Conservation (phyloP, 2,113 vertebrate genomes). For the Silurus asotus region DNA sequence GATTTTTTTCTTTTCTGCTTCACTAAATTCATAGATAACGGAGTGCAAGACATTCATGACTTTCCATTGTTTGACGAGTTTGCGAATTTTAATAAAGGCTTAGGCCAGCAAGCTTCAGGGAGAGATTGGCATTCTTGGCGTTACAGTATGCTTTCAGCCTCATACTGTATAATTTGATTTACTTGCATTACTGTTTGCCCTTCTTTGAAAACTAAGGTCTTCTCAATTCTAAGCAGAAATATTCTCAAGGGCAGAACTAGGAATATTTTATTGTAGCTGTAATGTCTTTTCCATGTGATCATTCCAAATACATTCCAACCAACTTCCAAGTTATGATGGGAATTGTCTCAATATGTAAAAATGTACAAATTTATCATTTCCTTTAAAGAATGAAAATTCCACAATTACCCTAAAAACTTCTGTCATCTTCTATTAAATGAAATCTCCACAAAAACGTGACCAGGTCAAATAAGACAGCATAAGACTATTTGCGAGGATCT, state of each 20-base stretch:
- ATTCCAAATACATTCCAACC: neutral
- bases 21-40: neutral
- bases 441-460: neutral
- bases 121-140: neutral
- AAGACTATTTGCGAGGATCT: no score
- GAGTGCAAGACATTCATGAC: neutral
- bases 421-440: neutral
- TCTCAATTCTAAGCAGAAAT: neutral
- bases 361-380: neutral
- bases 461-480: neutral
- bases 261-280: no score
- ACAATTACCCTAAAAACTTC: neutral
- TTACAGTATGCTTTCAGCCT: neutral
- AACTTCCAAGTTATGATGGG: no score
- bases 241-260: neutral
- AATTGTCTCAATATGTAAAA: neutral
- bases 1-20: neutral
- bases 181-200: neutral
- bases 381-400: neutral
- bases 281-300: neutral
- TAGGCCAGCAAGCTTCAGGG: neutral
- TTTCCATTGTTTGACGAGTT: neutral
- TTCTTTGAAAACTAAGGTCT: neutral
- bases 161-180: neutral
- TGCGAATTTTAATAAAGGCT: neutral